Evolutionary conservation across 2,888 invertebrate species (phyloP), one percentile per base, ranked within the genome.

Genomic region (Pheosia gnoma): DNA sequence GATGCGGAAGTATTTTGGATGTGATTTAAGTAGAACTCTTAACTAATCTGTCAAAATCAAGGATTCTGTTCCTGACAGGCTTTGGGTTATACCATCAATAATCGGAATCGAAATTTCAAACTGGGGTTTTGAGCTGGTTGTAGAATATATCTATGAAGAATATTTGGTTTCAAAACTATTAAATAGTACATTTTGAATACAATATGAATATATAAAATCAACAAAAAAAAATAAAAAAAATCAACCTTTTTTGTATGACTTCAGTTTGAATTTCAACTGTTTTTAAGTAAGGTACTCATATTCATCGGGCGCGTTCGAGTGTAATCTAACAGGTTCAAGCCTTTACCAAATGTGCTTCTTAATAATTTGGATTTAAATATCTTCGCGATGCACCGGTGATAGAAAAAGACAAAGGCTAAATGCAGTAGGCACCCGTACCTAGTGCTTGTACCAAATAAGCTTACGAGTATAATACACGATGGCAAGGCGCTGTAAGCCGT

Each of bases 391-490:
- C 36, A 52, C 3, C 71, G 65, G 68, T 63, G 65, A 73, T 66
- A 75, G 73, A 72, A 66, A 70, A 71, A 75, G 72, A 76, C 69
- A 70, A 70, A 68, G 68, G 70, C 74, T 66, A 71, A 72, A 72
- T 72, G 69, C 70, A 67, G 71, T 74, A 25, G 25, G 2, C 25
- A 39, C 39, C 39, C 7, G 72, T 70, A 71, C 69, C 65, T 67
- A 70, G 70, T 75, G 77, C 73, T 73, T 81, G 77, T 79, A 72
- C 78, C 72, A 74, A 71, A 71, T 73, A 68, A 66, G 80, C 81
- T 82, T 83, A 80, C 77, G 72, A 77, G 75, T 73, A 79, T 77
- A 79, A 80, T 79, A 79, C 78, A 72, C 74, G 75, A 76, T 80
- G 83, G 79, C 82, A 82, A 79, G 81, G 76, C 75, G 76, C 63